Evolutionary conservation across 2,113 vertebrate species (phyloP).

Genomic region (Eleginops maclovinus): DNA sequence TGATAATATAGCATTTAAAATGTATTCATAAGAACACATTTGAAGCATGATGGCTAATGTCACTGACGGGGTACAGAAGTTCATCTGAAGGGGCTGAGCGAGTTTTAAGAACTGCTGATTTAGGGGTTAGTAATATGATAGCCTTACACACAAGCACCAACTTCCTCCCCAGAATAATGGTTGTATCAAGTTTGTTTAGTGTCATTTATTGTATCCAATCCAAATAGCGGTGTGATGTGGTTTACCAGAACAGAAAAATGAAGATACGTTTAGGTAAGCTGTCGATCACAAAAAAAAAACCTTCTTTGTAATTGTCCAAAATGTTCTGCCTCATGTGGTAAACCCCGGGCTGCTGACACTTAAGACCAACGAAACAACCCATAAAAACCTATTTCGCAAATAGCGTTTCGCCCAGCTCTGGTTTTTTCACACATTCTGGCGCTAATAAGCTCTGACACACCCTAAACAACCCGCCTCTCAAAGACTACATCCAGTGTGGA

Average conservation of each 20-base stretch:
- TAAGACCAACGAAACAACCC: constrained; percentile 51
- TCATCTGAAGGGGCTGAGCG: background rate
- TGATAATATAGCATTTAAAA: background rate
- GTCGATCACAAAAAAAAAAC: constrained; percentile 33
- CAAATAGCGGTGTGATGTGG: constrained; percentile 38
- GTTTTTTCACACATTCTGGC: constrained; percentile 73
- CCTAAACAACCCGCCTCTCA: constrained; percentile 73
- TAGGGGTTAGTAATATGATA: constrained; percentile 49
- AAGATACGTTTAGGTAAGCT: constrained; percentile 32
- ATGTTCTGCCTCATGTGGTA: constrained; percentile 47
- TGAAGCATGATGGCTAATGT: background rate
- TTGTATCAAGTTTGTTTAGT: constrained; percentile 29
- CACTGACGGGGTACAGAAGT: background rate
- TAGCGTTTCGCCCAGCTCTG: constrained; percentile 49
- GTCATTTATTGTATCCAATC: constrained; percentile 41
- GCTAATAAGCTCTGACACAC: constrained; percentile 78
- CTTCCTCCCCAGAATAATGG: constrained; percentile 26
- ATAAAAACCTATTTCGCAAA: constrained; percentile 61
- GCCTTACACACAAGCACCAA: constrained; percentile 34
- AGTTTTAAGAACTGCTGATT: constrained; percentile 3
- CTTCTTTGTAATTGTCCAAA: constrained; percentile 43
- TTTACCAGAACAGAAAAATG: constrained; percentile 36
- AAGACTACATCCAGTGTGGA: constrained; percentile 57
- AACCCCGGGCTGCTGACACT: constrained; percentile 49
- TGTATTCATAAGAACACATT: background rate